Evolutionary conservation across 1,140 invertebrate genomes (phyloP).

Genomic region (Drosophila hydei): DNA sequence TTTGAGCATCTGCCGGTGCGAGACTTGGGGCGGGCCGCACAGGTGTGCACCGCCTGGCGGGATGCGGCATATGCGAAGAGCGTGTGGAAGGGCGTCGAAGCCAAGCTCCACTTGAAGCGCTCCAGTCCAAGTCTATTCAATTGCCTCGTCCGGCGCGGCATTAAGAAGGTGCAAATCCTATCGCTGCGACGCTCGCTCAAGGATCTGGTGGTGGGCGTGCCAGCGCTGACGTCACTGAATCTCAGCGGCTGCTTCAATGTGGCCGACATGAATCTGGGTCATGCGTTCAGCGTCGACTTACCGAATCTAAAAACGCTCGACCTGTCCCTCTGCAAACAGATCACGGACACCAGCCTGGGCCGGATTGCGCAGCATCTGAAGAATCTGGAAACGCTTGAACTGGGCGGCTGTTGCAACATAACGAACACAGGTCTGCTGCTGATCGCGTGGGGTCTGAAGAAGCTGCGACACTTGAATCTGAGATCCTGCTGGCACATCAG

Average conservation of each 20-base stretch:
- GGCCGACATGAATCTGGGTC: conserved; percentile 91
- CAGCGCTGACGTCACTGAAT: conserved; percentile 94
- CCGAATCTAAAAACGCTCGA: conserved; percentile 91
- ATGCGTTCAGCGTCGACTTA: conserved; percentile 90
- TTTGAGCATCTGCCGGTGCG: conserved; percentile 94
- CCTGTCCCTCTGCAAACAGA: conserved; percentile 96
- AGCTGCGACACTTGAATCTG: conserved; percentile 92
- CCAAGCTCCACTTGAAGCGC: conserved; percentile 93
- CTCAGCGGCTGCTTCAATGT: conserved; percentile 97
- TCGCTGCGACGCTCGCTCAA: conserved; percentile 92
- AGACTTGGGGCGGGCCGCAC: conserved; percentile 94
- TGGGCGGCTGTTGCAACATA: conserved; percentile 95
- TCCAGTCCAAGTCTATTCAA: conserved; percentile 93
- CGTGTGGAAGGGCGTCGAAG: conserved; percentile 96
- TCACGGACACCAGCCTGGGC: conserved; percentile 93
- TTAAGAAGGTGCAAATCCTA: conserved; percentile 94
- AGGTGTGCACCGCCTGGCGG: conserved; percentile 95
- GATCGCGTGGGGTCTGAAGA: conserved; percentile 93
- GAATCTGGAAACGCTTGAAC: conserved; percentile 93
- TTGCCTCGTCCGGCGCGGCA: conserved; percentile 93
- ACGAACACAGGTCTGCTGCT: conserved; percentile 93
- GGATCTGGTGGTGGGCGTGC: conserved; percentile 94
- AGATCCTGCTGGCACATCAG: conserved; percentile 96
- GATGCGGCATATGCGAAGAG: conserved; percentile 96
- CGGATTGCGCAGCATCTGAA: conserved; percentile 93